A percentile compares a stretch with the other conserved stretches of the same genome.
Conservation (phyloP, 2,888 invertebrate genomes). For the Antitype chi region DNA sequence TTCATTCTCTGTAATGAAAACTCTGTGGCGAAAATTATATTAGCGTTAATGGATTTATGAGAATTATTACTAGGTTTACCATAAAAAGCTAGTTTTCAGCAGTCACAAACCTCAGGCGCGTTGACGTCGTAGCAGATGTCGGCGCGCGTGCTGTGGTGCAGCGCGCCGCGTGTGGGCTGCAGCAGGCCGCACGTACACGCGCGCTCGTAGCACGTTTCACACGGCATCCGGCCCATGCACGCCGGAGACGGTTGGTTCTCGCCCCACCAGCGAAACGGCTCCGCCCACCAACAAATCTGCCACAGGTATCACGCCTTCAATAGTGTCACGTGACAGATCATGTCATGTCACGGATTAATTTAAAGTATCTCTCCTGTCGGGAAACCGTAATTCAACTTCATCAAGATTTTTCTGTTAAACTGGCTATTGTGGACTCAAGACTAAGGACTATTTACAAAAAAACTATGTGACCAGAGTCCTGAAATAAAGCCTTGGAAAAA, state of each 20-base stretch:
- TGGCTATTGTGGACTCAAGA: slow-evolving; percentile 6
- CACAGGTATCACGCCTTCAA: not conserved
- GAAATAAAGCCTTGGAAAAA: not conserved
- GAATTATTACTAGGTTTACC: not conserved
- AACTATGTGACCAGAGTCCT: not conserved
- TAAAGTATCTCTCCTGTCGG: not conserved
- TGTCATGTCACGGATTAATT: not conserved
- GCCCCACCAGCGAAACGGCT: slow-evolving; percentile 72
- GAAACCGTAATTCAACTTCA: slow-evolving; percentile 1
- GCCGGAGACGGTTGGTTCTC: slow-evolving; percentile 67
- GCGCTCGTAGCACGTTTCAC: slow-evolving; percentile 70
- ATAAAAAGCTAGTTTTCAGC: not conserved
- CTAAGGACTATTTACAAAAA: slow-evolving; percentile 1
- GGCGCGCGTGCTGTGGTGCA: slow-evolving; percentile 47
- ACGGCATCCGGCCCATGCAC: slow-evolving; percentile 67
- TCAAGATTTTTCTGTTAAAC: slow-evolving; percentile 12
- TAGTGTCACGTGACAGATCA: not conserved
- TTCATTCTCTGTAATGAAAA: not conserved
- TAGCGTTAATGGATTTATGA: not conserved
- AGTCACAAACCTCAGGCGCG: slow-evolving; percentile 73
- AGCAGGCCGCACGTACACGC: slow-evolving; percentile 77
- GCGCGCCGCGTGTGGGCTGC: slow-evolving; percentile 72
- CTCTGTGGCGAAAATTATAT: not conserved
- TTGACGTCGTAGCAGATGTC: slow-evolving; percentile 70
- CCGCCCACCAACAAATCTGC: slow-evolving; percentile 78